phyloP scores from a whole-genome alignment of 2,113 vertebrate genomes.

The Fregata magnificens region DNA sequence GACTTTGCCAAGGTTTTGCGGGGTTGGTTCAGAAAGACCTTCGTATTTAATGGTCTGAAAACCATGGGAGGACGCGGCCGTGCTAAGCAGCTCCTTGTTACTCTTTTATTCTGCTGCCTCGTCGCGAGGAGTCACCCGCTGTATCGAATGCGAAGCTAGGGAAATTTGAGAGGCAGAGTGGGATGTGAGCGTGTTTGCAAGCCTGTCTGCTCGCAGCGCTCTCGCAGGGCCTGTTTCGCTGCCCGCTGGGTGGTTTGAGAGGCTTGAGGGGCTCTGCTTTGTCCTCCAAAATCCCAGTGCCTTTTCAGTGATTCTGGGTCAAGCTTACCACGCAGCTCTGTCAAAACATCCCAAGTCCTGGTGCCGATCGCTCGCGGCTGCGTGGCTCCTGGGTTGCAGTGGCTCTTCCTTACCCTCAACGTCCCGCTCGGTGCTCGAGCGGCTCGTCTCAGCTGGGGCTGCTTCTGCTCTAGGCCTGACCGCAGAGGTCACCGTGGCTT shows the following conservation, averaged over 20 bases:
- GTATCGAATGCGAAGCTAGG: background rate
- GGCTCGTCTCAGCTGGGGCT: background rate
- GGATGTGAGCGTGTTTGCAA: accelerated
- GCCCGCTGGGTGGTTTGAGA: background rate
- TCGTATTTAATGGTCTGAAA: background rate
- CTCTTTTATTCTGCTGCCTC: background rate
- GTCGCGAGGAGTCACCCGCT: accelerated
- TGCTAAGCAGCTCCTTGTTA: background rate
- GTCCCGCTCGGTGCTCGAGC: accelerated
- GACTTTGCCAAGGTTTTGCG: background rate
- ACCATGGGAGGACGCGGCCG: accelerated
- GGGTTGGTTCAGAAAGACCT: background rate
- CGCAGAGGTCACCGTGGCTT: accelerated
- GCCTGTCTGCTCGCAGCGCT: background rate
- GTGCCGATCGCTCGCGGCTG: background rate
- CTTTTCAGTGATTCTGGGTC: background rate
- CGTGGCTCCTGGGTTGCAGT: background rate
- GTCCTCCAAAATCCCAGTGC: background rate
- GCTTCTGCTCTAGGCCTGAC: background rate
- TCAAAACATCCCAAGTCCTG: background rate
- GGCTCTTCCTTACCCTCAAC: background rate
- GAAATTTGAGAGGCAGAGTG: background rate
- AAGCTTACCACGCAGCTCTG: background rate
- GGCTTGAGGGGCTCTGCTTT: background rate
- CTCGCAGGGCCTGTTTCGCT: background rate